Conservation (phyloP, 2,888 invertebrate genomes). For the Cryptocheilus praepositus region DNA sequence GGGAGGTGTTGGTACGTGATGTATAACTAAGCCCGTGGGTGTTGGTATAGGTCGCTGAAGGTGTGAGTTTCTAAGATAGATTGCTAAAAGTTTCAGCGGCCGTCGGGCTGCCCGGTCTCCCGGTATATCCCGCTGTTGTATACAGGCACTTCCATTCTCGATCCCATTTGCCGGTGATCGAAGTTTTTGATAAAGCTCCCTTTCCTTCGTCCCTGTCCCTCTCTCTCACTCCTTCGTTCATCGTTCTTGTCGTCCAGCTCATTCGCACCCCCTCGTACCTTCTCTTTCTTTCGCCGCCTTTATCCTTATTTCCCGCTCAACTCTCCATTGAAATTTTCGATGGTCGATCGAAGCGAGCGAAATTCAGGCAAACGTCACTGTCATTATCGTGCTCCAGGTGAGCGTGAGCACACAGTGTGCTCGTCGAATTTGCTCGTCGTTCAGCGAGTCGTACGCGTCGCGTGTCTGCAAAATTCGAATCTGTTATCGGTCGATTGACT, state of each 20-base stretch:
- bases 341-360: neutral
- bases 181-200: constrained; percentile 36
- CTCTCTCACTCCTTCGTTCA: neutral
- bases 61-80: constrained; percentile 32
- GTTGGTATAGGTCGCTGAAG: constrained; percentile 14
- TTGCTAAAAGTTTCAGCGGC: constrained; percentile 38
- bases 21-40: constrained; percentile 4
- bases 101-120: constrained; percentile 18
- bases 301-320: neutral
- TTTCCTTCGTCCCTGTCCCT: neutral
- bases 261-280: constrained; percentile 15
- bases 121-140: constrained; percentile 19
- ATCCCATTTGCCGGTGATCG: constrained; percentile 37
- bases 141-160: constrained; percentile 34
- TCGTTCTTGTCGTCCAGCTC: neutral
- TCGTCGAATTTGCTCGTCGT: neutral
- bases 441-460: too few species aligned
- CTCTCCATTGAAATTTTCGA: constrained; percentile 9
- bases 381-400: neutral
- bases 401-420: neutral
- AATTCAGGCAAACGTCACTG: neutral
- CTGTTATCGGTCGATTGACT: too few species aligned
- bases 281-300: constrained; percentile 5
- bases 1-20: neutral
- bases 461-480: too few species aligned